Evolutionary conservation across 2,888 invertebrate genomes (phyloP).

Genomic region (Epirrita christyi): DNA sequence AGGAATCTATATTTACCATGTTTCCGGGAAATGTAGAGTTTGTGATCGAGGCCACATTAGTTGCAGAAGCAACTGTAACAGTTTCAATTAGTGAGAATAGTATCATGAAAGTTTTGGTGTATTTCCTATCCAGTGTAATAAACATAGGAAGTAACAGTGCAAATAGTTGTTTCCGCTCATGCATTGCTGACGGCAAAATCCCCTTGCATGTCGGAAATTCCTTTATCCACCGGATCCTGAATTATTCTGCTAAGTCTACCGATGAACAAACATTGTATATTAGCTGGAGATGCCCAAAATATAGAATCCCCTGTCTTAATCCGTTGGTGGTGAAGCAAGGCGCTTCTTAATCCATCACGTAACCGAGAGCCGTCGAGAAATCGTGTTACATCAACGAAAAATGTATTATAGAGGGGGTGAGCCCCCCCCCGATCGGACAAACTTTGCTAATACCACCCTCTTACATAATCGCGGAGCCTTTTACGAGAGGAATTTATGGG

Average conservation of each 20-base stretch:
- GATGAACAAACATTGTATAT: slow-evolving; percentile 79
- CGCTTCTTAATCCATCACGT: slow-evolving; percentile 85
- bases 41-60: not conserved
- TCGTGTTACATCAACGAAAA: slow-evolving; percentile 86
- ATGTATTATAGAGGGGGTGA: slow-evolving; percentile 80
- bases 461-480: slow-evolving; percentile 84
- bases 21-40: slow-evolving; percentile 12
- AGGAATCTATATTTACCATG: slow-evolving; percentile 29
- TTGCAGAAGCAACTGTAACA: not conserved
- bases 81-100: not conserved
- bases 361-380: slow-evolving; percentile 84
- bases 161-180: slow-evolving; percentile 10
- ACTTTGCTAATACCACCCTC: slow-evolving; percentile 85
- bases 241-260: slow-evolving; percentile 73
- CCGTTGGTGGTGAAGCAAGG: slow-evolving; percentile 75
- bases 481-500: slow-evolving; percentile 85
- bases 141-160: slow-evolving; percentile 1
- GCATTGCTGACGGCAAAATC: slow-evolving; percentile 23
- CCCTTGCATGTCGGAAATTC: slow-evolving; percentile 41
- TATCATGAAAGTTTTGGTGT: not conserved
- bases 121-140: not conserved
- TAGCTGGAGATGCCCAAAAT: slow-evolving; percentile 78
- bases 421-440: slow-evolving; percentile 80
- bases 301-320: slow-evolving; percentile 76
- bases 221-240: slow-evolving; percentile 47